Percentiles rank a stretch among this genome's conserved stretches.
phyloP scores from a whole-genome alignment of 35 echinoderm and acorn worm species.

The Amphiura filiformis region DNA sequence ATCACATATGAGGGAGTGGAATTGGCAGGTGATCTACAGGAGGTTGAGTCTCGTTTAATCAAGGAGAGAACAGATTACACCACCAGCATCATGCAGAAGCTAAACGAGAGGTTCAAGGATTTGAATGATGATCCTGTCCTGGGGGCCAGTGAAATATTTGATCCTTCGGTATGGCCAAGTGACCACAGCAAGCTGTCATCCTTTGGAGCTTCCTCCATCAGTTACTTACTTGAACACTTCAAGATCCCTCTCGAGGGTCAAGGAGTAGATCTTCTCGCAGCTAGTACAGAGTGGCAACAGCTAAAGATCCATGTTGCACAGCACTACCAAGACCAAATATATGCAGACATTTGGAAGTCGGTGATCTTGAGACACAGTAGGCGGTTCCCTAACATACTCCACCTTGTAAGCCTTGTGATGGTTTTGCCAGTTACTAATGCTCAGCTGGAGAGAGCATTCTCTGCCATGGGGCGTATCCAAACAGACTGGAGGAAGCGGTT shows the following conservation, averaged over 20 bases:
- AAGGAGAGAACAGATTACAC: not conserved
- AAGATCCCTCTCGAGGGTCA: not conserved
- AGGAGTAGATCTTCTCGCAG: not conserved
- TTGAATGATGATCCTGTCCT: not conserved
- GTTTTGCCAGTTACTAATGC: conserved; percentile 41
- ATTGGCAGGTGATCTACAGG: not conserved
- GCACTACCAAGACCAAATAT: not conserved
- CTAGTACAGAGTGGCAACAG: conserved; percentile 19
- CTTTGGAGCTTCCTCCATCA: conserved; percentile 2
- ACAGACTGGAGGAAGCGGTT: conserved; percentile 17
- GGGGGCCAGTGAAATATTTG: not conserved
- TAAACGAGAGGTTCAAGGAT: not conserved
- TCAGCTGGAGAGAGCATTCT: conserved; percentile 24
- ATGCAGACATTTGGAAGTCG: conserved; percentile 11
- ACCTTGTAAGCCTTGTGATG: conserved; percentile 28
- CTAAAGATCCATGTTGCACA: conserved; percentile 5
- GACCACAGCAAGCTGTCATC: not conserved
- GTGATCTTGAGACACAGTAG: not conserved
- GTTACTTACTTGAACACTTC: conserved; percentile 19
- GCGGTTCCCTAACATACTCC: conserved; percentile 19
- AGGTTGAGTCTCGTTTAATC: not conserved
- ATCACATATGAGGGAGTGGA: not conserved
- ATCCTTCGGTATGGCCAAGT: conserved; percentile 9
- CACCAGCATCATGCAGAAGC: not conserved
- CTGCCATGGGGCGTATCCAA: conserved; percentile 7